Evolutionary conservation across 1,140 invertebrate genomes (phyloP), one percentile per base, ranked within the genome.

Genomic region (Trichonephila inaurata): DNA sequence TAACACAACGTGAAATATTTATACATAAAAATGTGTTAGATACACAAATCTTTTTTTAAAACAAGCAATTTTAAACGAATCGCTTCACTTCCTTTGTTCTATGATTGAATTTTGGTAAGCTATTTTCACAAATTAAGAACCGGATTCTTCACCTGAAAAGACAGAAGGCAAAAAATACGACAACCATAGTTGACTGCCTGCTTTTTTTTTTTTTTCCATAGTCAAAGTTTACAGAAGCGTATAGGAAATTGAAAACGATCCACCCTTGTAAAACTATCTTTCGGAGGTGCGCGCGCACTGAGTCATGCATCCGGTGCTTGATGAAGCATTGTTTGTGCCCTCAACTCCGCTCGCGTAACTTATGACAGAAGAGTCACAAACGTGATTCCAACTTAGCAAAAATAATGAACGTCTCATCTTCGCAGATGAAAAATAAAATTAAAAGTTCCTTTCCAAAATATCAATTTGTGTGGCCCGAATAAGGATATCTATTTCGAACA

Each of bases 161-260:
- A 58, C 19, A 58, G 24, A 28, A 28, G 24, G 51, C 19, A 83
- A 83, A 60, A 44, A 51, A 83, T 8, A 12, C 1, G 19, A 16
- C 8, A 21, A 58, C 10, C 51, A 51, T 51, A 51, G 51, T 51
- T 51, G 24, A 60, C 82, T 58, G n/a, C 24, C n/a, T 51, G 44
- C 12, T n/a, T 3, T 10, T 83, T 58, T 82, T 19, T 82, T 82
- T 44, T 82, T 83, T 83, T 83, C 7, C 14, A 51, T 58, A 19
- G 28, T 33, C 16, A 6, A 40, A 77, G 18, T 19, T 40, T 33
- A 40, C 28, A 40, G 69, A 51, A 83, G 44, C 82, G 51, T 51
- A 83, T 44, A 83, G 82, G 82, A 83, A 83, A 83, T 83, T 58
- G 82, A 83, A 83, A 83, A 83, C 82, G 82, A 83, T 60, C 82